A percentile compares a stretch with the other conserved stretches of the same genome.
Evolutionary conservation across 2,113 vertebrate species (phyloP).

Genomic region (Notothenia rossii): DNA sequence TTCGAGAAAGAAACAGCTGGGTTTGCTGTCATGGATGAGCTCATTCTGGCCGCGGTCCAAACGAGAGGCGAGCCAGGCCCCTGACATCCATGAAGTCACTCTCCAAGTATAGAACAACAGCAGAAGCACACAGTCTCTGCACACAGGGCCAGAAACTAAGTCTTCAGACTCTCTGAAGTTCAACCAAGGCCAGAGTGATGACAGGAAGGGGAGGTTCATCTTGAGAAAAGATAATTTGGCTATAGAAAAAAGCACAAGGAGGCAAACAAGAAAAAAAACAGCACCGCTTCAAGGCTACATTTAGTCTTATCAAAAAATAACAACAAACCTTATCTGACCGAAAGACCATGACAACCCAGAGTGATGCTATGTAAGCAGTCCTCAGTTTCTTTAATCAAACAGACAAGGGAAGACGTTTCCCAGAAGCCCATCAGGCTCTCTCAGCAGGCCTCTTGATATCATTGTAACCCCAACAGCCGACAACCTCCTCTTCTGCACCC

Average conservation of each 20-base stretch:
- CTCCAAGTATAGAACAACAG: conserved; percentile 36
- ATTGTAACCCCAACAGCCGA: conserved; percentile 51
- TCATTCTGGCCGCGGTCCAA: conserved; percentile 77
- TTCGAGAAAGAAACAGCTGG: conserved; percentile 68
- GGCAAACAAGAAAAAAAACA: not conserved
- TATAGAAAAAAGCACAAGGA: not conserved
- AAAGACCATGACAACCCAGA: conserved; percentile 42
- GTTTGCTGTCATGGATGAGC: conserved; percentile 75
- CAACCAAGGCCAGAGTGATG: conserved; percentile 49
- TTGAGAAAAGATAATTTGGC: conserved; percentile 10
- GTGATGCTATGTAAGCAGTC: conserved; percentile 30
- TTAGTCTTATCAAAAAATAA: conserved; percentile 40
- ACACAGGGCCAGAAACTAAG: conserved; percentile 48
- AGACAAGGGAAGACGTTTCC: conserved; percentile 45
- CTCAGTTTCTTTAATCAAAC: conserved; percentile 43
- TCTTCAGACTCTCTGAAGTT: conserved; percentile 46
- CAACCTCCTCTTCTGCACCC: conserved; percentile 23
- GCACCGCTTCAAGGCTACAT: conserved; percentile 48
- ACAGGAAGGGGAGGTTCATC: conserved; percentile 38
- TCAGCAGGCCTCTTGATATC: conserved; percentile 48
- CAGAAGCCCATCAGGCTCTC: conserved; percentile 42
- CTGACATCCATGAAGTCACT: conserved; percentile 67
- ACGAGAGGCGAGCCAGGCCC: conserved; percentile 49
- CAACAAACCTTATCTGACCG: conserved; percentile 37
- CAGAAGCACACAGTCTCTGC: conserved; percentile 26